Conservation (phyloP, 1,140 invertebrate genomes). For the Cyclina sinensis region DNA sequence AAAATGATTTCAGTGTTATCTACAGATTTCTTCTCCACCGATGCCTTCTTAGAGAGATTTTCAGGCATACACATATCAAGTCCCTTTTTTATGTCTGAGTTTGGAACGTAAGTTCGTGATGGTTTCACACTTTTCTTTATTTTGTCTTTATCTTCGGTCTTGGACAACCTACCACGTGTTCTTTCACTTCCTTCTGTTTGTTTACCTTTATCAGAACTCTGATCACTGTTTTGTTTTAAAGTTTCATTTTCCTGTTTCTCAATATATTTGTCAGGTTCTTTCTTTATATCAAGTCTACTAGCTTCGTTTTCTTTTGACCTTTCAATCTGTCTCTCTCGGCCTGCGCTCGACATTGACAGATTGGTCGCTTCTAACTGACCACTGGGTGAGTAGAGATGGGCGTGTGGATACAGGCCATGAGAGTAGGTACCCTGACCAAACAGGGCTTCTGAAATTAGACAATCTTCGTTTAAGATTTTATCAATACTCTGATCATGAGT, state of each 20-base stretch:
- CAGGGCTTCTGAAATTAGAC: slow-evolving; percentile 49
- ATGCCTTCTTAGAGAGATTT: slow-evolving; percentile 28
- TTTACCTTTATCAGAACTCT: slow-evolving; percentile 9
- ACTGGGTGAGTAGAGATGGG: slow-evolving; percentile 19
- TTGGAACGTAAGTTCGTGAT: slow-evolving; percentile 1
- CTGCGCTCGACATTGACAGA: slow-evolving; percentile 39
- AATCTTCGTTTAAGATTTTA: no score
- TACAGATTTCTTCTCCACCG: neutral
- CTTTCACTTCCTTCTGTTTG: slow-evolving; percentile 42
- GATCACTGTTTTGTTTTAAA: neutral
- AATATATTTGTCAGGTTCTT: neutral
- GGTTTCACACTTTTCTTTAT: slow-evolving; percentile 55
- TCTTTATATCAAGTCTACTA: neutral
- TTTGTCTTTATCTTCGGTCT: slow-evolving; percentile 63
- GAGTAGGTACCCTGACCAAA: slow-evolving; percentile 34
- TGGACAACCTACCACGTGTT: slow-evolving; percentile 11
- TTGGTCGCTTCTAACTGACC: slow-evolving; percentile 59
- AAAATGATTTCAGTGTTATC: neutral
- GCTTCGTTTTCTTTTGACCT: slow-evolving; percentile 28
- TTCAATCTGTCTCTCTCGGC: neutral
- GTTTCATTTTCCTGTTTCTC: neutral
- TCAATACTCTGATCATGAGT: no score
- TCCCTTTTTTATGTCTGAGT: neutral
- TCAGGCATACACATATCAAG: neutral
- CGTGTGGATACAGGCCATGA: slow-evolving; percentile 43